Base-by-base conservation (phyloP, 2,888 invertebrate species). In the Amphipyra tragopoginis region DNA sequence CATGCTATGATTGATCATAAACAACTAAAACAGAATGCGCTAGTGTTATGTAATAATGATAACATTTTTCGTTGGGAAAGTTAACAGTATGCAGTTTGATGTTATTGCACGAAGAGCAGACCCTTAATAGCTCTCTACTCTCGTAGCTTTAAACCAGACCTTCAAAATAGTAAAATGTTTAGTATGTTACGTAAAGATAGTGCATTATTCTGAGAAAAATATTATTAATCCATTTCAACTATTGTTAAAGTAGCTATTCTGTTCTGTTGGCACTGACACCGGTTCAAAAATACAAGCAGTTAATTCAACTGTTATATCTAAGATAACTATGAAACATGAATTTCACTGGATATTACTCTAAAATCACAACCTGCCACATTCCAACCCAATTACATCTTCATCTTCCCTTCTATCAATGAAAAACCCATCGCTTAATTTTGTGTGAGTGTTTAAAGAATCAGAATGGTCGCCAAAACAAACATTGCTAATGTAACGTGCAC, bases 391-490 rank as follows among this genome's bases (percentile, higher is more conserved):
- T 14, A 74, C 42, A 53, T 56, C 56, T 72, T 61, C 7, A 71
- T 70, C 29, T 38, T 44, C 38, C 21, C 13, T 52, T 61, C 10
- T 43, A 55, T 47, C 54, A 57, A 56, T 61, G 52, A 54, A 40
- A 47, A 58, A 59, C 57, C 33, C 66, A 66, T 66, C 75, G 70
- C 72, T 80, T 71, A 69, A 61, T 71, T 66, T 66, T 64, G 34
- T 65, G 68, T 67, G 69, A 77, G 66, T 48, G 51, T 57, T 69
- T 44, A 44, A 54, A 73, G 40, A 59, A 66, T 73, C 42, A 34
- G 8, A 58, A 50, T 44, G 38, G 61, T 67, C 71, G 75, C 88
- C 86, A 87, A 90, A 88, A 90, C 79, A 90, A 90, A 90, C 85
- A 89, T 56, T 75, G 67, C 58, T 82, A 82, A 85, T 83, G 84